Conservation (phyloP, 2,888 invertebrate species). For the Nemotelus nigrinus region DNA sequence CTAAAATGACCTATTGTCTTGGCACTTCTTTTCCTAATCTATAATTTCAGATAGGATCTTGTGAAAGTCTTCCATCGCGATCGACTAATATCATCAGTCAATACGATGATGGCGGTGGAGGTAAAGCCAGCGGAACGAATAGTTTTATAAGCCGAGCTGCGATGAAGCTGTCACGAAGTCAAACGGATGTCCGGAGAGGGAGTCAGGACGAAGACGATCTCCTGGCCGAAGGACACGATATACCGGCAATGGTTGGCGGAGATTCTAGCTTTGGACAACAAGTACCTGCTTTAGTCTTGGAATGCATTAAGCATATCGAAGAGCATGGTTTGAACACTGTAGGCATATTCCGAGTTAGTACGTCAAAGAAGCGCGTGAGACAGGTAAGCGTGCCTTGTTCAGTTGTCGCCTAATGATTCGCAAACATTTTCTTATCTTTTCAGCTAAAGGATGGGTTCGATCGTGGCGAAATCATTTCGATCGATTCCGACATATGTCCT, state of each 20-base stretch:
- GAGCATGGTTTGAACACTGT: conserved; percentile 83
- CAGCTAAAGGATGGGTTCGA: conserved; percentile 80
- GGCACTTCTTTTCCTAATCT: not conserved
- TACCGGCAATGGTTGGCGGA: conserved; percentile 55
- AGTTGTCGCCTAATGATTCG: not conserved
- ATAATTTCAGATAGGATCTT: conserved; percentile 76
- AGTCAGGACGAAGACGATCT: conserved; percentile 62
- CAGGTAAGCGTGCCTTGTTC: conserved; percentile 71
- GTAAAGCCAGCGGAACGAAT: conserved; percentile 45
- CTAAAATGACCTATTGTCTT: not conserved
- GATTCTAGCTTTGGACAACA: conserved; percentile 60
- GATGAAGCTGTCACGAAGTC: conserved; percentile 66
- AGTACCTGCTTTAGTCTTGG: conserved; percentile 81
- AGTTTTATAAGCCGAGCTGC: conserved; percentile 63
- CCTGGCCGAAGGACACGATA: conserved; percentile 62
- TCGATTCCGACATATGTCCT: conserved; percentile 85
- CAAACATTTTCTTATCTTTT: not conserved
- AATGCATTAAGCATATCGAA: conserved; percentile 85
- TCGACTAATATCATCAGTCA: conserved; percentile 44
- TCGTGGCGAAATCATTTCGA: conserved; percentile 76
- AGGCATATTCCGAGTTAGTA: conserved; percentile 91
- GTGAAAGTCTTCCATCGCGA: conserved; percentile 73
- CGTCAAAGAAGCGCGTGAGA: conserved; percentile 90
- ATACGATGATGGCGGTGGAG: conserved; percentile 38
- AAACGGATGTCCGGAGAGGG: conserved; percentile 66